Evolutionary conservation across 2,113 vertebrate species (phyloP).

Genomic region (Lichenostomus cassidix): DNA sequence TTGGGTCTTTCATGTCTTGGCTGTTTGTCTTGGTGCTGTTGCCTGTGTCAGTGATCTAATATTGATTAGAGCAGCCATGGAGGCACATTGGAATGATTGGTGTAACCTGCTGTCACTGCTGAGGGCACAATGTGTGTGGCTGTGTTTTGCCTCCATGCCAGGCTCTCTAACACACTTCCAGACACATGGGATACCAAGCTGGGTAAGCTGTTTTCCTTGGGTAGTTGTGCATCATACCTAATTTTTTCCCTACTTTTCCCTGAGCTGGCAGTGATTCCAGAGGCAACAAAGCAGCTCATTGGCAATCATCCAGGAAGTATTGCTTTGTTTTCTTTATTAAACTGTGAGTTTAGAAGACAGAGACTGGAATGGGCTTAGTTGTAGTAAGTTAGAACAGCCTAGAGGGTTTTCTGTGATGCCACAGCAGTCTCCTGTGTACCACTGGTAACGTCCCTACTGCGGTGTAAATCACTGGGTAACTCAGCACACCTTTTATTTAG

Average conservation of each 20-base stretch:
- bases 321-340: constrained; percentile 56
- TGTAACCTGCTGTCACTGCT: neutral
- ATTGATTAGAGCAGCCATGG: neutral
- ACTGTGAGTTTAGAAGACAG: constrained; percentile 19
- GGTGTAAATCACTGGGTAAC: constrained; percentile 38
- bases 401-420: constrained; percentile 15
- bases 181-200: rapidly evolving
- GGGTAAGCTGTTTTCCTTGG: neutral
- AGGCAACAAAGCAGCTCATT: constrained; percentile 22
- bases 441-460: neutral
- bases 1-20: neutral
- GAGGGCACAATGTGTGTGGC: neutral
- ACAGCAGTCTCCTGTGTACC: constrained; percentile 7
- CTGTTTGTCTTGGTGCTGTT: neutral
- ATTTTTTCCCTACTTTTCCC: neutral
- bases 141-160: neutral
- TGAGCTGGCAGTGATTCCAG: neutral
- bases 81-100: neutral
- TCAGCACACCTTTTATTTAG: constrained; percentile 63
- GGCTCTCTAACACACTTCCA: neutral
- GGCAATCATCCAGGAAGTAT: constrained; percentile 15
- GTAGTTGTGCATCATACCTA: neutral
- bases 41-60: neutral
- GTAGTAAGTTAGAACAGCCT: constrained; percentile 26
- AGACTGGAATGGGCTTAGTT: constrained; percentile 14